Conservation (phyloP, 2,797 vertebrate genomes). For the Austrolebias charrua region DNA sequence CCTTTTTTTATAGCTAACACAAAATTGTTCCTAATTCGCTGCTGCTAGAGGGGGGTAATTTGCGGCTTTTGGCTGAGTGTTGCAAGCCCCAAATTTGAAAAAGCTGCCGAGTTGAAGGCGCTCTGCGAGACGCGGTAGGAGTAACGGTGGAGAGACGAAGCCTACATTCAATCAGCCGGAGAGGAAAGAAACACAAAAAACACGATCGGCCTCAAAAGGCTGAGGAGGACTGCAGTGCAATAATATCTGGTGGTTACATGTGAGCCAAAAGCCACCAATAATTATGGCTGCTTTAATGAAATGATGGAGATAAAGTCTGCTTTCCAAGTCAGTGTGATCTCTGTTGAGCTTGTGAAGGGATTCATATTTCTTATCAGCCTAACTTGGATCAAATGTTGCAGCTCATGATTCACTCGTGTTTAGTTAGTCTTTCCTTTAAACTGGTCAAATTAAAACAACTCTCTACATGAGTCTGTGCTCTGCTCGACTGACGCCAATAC, state of each 20-base stretch:
- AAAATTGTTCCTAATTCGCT: constrained; percentile 88
- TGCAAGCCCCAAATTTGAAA: constrained; percentile 85
- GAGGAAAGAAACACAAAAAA: constrained; percentile 64
- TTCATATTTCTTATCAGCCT: constrained; percentile 21
- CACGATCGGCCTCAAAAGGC: constrained; percentile 60
- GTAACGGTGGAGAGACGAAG: constrained; percentile 57
- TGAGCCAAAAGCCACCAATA: constrained; percentile 48
- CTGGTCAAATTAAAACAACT: constrained; percentile 4
- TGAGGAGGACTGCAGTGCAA: constrained; percentile 47
- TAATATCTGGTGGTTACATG: constrained; percentile 56
- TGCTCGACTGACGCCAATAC: neutral
- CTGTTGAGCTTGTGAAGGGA: constrained; percentile 39
- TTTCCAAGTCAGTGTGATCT: constrained; percentile 42
- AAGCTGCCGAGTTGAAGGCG: constrained; percentile 78
- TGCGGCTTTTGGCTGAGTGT: constrained; percentile 85
- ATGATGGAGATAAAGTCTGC: constrained; percentile 51
- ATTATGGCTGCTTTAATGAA: constrained; percentile 60
- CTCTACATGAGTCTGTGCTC: constrained; percentile 12
- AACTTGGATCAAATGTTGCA: constrained; percentile 9
- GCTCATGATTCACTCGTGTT: constrained; percentile 30
- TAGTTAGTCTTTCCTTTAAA: constrained; percentile 16
- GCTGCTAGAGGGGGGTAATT: constrained; percentile 86
- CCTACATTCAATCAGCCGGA: constrained; percentile 69
- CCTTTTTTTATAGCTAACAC: constrained; percentile 80
- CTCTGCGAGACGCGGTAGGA: constrained; percentile 69